Conservation (phyloP, 2,113 vertebrate genomes). For the Eidolon helvum region DNA sequence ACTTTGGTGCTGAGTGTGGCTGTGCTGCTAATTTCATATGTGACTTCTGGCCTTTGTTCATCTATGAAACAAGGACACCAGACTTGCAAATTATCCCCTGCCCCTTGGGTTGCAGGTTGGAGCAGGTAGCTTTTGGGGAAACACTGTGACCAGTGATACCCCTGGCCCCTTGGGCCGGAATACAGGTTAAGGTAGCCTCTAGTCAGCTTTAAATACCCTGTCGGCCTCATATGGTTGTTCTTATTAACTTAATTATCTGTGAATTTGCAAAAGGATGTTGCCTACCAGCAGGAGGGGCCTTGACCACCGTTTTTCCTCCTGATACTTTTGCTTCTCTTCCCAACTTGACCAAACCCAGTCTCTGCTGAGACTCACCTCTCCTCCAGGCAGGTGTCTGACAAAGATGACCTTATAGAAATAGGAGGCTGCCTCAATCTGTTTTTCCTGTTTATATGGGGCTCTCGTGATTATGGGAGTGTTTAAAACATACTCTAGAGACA, state of each 20-base stretch:
- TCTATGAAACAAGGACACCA: background rate
- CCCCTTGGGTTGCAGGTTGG: background rate
- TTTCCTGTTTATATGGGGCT: background rate
- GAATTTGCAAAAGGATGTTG: background rate
- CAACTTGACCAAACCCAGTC: background rate
- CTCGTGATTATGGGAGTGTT: background rate
- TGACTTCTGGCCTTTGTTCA: background rate
- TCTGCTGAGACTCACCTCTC: background rate
- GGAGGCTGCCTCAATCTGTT: background rate
- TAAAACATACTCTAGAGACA: background rate
- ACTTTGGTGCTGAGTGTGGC: background rate
- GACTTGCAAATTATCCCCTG: background rate
- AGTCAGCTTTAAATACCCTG: rapidly evolving
- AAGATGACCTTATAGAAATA: rapidly evolving
- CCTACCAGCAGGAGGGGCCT: background rate
- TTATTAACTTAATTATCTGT: background rate
- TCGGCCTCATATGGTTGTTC: background rate
- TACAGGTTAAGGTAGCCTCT: background rate
- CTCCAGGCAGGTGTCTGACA: background rate
- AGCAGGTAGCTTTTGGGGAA: background rate
- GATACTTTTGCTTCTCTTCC: background rate
- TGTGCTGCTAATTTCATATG: rapidly evolving
- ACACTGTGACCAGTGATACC: background rate
- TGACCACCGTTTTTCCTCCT: background rate
- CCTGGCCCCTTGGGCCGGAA: rapidly evolving